phyloP scores from a whole-genome alignment of 2,797 vertebrate species.

The Fratercula arctica region DNA sequence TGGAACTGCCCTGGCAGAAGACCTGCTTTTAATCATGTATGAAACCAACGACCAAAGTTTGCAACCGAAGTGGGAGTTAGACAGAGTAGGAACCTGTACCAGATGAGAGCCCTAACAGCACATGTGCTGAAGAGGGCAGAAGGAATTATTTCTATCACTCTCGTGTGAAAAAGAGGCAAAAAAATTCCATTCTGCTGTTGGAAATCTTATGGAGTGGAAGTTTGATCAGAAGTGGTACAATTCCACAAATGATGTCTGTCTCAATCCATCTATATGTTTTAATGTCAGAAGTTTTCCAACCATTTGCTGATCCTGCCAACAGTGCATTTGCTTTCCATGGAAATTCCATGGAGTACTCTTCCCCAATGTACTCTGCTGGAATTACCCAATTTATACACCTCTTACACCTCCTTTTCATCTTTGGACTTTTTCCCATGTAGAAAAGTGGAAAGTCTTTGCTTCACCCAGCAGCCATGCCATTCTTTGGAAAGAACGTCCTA shows the following conservation, averaged over 20 bases:
- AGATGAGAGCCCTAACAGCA: not conserved
- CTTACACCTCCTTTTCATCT: not conserved
- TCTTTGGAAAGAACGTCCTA: not conserved
- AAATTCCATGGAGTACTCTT: not conserved
- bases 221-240: not conserved
- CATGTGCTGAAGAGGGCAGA: accelerated
- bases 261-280: not conserved
- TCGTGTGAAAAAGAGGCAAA: not conserved
- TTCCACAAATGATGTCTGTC: not conserved
- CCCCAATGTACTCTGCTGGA: not conserved
- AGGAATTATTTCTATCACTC: not conserved
- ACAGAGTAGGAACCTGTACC: not conserved
- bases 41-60: not conserved
- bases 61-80: not conserved
- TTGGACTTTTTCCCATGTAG: not conserved
- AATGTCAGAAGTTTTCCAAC: not conserved
- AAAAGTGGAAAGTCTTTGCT: not conserved
- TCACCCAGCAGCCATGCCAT: not conserved
- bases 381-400: not conserved
- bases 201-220: not conserved
- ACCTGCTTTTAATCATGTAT: not conserved
- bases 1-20: not conserved
- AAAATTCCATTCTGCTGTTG: not conserved
- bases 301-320: not conserved
- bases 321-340: not conserved